Evolutionary conservation across 2,797 vertebrate species (phyloP), one percentile per base, ranked within the genome.

Genomic region (Megalops cyprinoides): DNA sequence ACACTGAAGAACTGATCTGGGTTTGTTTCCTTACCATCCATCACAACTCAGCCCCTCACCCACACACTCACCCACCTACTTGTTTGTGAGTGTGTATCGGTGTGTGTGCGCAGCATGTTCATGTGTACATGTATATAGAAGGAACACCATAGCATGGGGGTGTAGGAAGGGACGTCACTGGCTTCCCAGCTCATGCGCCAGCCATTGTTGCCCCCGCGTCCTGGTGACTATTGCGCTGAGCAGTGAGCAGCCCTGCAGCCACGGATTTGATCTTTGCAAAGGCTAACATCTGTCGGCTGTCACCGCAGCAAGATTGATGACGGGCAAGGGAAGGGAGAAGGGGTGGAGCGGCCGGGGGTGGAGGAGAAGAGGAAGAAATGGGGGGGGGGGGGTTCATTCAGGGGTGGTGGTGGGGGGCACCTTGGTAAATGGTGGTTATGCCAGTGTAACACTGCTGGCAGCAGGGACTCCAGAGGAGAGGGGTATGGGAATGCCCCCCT

Each of bases 211-310:
- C 91, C 85, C 25, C 3, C 77, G 85, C 87, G 74, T 88, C 88
- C 90, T 93, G 86, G 76, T 91, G 92, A 91, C 87, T 82, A 84
- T 87, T 88, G 90, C 42, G 86, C 85, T 93, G 91, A 92, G 93
- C 91, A 92, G 92, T 95, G 94, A 93, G 90, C 87, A 93, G 91
- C 92, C 95, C 93, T 92, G 89, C 84, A 95, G 94, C 93, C 93
- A 91, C 87, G 88, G 92, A 92, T 95, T 93, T 95, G 94, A 95
- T 95, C 94, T 94, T 93, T 94, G 92, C 91, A 95, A 95, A 95
- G 93, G 94, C 94, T 95, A 97, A 96, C 97, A 98, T 97, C 96
- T 97, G 97, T 95, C 95, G 92, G 92, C 95, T 96, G 95, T 96
- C 96, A 95, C 94, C 91, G 94, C 88, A 92, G 92, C 90, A 94